Percentiles rank a stretch among this genome's conserved stretches.
phyloP scores from a whole-genome alignment of 1,140 invertebrate species.

The Rhagoletis zephyria region DNA sequence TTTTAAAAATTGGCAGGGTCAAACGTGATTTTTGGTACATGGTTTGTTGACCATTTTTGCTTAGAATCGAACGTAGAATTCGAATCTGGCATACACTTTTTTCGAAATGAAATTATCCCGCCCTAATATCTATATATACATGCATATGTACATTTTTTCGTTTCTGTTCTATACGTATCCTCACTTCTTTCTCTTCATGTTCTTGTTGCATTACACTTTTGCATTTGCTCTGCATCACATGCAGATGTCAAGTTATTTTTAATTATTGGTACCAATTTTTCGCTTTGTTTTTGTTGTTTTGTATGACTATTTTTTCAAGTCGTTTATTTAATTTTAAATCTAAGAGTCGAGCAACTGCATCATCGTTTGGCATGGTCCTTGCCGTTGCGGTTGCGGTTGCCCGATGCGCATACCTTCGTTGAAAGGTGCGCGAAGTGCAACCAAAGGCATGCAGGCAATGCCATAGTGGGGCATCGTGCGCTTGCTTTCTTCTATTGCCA shows the following conservation, averaged over 20 bases:
- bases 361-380: not conserved
- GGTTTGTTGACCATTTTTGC: no score
- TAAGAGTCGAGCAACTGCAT: conserved; percentile 45
- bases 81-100: no score
- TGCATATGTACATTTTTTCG: not conserved
- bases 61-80: no score
- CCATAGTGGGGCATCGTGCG: not conserved
- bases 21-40: no score
- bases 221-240: conserved; percentile 34
- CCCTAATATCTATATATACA: not conserved
- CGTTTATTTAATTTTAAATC: conserved; percentile 40
- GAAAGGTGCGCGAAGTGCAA: conserved; percentile 43
- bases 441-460: conserved; percentile 38
- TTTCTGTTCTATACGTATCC: not conserved
- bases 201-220: conserved; percentile 21
- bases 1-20: no score
- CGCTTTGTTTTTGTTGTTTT: not conserved
- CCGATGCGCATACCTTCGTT: conserved; percentile 10
- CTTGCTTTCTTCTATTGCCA: conserved; percentile 3
- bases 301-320: not conserved
- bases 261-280: conserved; percentile 46
- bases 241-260: conserved; percentile 48
- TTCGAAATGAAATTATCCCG: no score
- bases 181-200: not conserved
- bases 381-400: conserved; percentile 12